Percentiles rank a stretch among this genome's conserved stretches.
Conservation (phyloP, 2,888 invertebrate genomes). For the Tenodera sinensis region DNA sequence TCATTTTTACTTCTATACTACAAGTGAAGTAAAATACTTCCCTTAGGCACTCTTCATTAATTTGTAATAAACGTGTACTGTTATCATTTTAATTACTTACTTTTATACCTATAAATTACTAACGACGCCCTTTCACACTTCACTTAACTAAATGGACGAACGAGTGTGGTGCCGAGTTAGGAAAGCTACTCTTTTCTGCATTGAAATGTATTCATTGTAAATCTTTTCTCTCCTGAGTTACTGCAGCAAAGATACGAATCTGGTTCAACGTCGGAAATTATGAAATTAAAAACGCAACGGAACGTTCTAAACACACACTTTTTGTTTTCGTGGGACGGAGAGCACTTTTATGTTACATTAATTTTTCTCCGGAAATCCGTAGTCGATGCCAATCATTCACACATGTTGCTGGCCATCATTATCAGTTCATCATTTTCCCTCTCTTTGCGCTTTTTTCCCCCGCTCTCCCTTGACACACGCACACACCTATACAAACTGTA, state of each 20-base stretch:
- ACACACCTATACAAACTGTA: neutral
- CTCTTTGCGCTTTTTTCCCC: neutral
- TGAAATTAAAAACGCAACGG: neutral
- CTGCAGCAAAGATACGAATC: neutral
- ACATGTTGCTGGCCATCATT: conserved; percentile 7
- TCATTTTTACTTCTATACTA: no score
- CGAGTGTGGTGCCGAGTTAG: no score
- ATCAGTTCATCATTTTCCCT: conserved; percentile 13
- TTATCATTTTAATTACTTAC: no score
- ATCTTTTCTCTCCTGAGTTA: neutral
- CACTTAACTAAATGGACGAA: no score
- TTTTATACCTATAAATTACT: no score
- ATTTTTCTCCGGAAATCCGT: conserved; percentile 13
- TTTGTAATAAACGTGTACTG: no score
- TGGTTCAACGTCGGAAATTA: neutral
- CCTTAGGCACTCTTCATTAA: no score
- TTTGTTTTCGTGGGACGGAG: neutral
- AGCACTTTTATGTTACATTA: conserved; percentile 15
- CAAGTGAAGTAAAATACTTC: no score
- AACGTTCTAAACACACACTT: neutral
- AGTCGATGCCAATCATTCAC: conserved; percentile 14
- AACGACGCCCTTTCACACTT: no score
- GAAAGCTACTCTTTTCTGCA: neutral
- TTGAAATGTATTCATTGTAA: neutral
- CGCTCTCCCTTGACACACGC: neutral